Evolutionary conservation across 2,888 invertebrate genomes (phyloP).

Genomic region (Epirrhoe tristata): DNA sequence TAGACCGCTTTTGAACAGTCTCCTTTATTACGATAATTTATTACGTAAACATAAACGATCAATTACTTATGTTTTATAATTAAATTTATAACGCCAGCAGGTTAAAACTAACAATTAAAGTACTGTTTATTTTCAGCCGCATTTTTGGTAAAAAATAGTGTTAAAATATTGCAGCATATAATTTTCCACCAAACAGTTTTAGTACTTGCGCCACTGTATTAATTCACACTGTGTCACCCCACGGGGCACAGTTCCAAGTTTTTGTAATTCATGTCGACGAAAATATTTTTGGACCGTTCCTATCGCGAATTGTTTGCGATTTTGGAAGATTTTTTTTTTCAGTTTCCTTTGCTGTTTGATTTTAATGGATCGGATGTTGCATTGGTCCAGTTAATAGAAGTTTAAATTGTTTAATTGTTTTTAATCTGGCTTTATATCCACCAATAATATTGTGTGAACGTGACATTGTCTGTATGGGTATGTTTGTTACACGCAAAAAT

Average conservation of each 20-base stretch:
- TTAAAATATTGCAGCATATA: slow-evolving; percentile 13
- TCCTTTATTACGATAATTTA: too few species aligned
- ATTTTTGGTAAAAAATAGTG: not conserved
- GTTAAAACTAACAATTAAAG: not conserved
- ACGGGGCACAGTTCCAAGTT: slow-evolving; percentile 49
- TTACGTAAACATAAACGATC: too few species aligned
- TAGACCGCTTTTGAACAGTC: too few species aligned
- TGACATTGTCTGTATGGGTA: too few species aligned
- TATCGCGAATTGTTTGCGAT: slow-evolving; percentile 48
- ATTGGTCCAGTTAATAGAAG: slow-evolving; percentile 10
- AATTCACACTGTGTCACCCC: slow-evolving; percentile 36
- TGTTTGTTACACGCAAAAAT: too few species aligned
- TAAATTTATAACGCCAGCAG: not conserved
- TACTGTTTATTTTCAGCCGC: not conserved
- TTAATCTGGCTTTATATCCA: not conserved
- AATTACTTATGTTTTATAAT: too few species aligned
- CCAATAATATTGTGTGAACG: too few species aligned
- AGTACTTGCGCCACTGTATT: slow-evolving; percentile 34
- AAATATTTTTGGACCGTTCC: slow-evolving; percentile 48
- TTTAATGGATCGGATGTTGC: slow-evolving; percentile 37
- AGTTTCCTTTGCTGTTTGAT: slow-evolving; percentile 37
- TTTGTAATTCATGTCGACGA: slow-evolving; percentile 47
- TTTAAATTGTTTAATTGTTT: not conserved
- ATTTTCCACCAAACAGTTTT: slow-evolving; percentile 26
- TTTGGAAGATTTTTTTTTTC: slow-evolving; percentile 35